Evolutionary conservation across 2,113 vertebrate species (phyloP).

Genomic region (Pungitius pungitius): DNA sequence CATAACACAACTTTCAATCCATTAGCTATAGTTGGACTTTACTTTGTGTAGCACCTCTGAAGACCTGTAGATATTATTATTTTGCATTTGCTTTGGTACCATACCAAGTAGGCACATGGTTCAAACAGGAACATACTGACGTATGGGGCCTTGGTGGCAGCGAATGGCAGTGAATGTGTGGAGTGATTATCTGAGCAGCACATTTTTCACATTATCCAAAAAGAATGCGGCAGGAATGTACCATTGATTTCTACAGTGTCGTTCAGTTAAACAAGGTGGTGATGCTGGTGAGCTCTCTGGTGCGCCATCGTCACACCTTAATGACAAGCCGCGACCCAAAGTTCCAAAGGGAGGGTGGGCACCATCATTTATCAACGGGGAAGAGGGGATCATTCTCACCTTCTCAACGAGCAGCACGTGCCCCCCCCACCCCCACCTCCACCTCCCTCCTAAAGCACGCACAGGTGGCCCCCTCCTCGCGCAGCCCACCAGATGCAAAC

Average conservation of each 20-base stretch:
- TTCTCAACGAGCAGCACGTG: too few relatives aligned
- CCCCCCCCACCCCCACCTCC: too few relatives aligned
- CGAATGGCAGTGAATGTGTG: background rate
- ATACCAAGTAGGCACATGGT: background rate
- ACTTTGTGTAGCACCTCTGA: background rate
- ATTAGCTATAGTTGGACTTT: background rate
- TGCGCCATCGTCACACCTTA: background rate
- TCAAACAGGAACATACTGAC: background rate
- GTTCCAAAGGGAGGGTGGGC: too few relatives aligned
- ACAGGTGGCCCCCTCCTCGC: too few relatives aligned
- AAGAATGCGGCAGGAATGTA: background rate
- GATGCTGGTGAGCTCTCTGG: background rate
- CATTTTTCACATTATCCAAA: too few relatives aligned
- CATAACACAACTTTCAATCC: background rate
- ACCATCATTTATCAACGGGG: too few relatives aligned
- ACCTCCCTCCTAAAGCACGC: too few relatives aligned
- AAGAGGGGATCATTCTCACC: too few relatives aligned
- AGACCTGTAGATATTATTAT: background rate
- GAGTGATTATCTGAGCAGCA: background rate
- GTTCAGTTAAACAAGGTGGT: background rate
- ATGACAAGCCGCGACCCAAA: too few relatives aligned
- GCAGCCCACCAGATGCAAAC: too few relatives aligned
- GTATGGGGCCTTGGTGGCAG: too few relatives aligned
- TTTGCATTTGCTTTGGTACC: background rate
- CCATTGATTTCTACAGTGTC: background rate